A percentile compares a stretch with the other conserved stretches of the same genome.
Evolutionary conservation across 2,113 vertebrate genomes (phyloP).

Genomic region (Heterocephalus glaber): DNA sequence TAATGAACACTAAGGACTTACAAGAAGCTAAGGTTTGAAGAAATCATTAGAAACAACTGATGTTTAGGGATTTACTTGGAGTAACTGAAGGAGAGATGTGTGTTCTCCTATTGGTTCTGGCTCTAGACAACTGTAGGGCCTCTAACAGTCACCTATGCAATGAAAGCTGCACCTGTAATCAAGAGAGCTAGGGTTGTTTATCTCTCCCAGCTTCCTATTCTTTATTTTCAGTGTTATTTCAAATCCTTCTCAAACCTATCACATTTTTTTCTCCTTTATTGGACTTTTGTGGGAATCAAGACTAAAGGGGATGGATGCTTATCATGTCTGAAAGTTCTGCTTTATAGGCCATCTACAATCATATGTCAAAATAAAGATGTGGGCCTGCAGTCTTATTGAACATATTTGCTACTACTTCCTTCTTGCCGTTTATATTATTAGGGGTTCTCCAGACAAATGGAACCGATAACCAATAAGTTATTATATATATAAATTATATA

Average conservation of each 20-base stretch:
- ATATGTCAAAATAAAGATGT: constrained; percentile 20
- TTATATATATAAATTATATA: too few species aligned
- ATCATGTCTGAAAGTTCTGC: background rate
- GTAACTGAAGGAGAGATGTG: background rate
- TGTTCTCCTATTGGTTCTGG: background rate
- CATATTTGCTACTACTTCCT: background rate
- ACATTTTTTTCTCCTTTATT: background rate
- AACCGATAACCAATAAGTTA: background rate
- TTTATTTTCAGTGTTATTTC: constrained; percentile 24
- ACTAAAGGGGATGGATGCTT: background rate
- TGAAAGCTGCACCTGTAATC: background rate
- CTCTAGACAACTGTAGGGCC: background rate
- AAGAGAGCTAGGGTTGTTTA: background rate
- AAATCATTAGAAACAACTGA: background rate
- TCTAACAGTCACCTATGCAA: background rate
- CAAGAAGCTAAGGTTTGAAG: background rate
- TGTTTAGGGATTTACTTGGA: background rate
- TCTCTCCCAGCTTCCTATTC: background rate
- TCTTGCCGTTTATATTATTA: background rate
- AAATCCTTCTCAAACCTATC: background rate
- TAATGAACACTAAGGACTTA: background rate
- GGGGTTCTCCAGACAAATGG: background rate
- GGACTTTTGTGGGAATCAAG: background rate
- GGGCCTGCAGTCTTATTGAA: background rate
- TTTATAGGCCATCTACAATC: background rate